Evolutionary conservation across 2,113 vertebrate genomes (phyloP).

Genomic region (Grammomys surdaster): DNA sequence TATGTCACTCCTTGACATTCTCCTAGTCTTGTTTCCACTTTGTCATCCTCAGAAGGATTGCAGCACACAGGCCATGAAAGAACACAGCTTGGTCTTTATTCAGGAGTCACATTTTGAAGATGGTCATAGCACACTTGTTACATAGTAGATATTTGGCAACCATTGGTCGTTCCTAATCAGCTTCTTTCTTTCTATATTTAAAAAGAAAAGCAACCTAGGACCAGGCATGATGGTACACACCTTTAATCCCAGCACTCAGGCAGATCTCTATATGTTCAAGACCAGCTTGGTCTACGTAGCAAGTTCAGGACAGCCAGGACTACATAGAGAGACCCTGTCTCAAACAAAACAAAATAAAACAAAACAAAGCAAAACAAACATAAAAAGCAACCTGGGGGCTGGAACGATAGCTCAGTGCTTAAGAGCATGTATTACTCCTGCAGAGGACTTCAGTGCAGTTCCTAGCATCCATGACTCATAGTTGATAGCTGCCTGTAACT

Average conservation of each 20-base stretch:
- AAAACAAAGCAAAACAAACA: neutral
- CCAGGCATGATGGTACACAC: neutral
- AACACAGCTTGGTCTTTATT: conserved; percentile 2
- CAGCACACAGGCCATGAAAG: conserved; percentile 26
- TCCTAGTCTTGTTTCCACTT: conserved; percentile 26
- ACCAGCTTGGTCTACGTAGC: neutral
- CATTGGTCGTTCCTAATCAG: neutral
- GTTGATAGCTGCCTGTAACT: neutral
- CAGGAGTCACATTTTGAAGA: conserved; percentile 38
- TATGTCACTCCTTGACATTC: neutral
- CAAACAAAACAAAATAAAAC: neutral
- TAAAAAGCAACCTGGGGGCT: conserved; percentile 4
- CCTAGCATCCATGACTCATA: neutral
- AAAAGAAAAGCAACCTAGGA: neutral
- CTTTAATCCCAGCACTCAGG: neutral
- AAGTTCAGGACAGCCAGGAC: conserved; percentile 4
- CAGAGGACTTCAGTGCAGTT: neutral
- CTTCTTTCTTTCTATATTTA: conserved; percentile 58
- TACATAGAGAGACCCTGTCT: neutral
- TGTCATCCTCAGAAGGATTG: conserved; percentile 29
- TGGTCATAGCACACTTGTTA: conserved; percentile 30
- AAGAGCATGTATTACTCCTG: neutral
- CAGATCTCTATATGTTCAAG: neutral
- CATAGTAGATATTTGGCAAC: conserved; percentile 24
- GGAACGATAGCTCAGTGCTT: neutral